Evolutionary conservation across 2,797 vertebrate species (phyloP).

Genomic region (Phoeniculus purpureus): DNA sequence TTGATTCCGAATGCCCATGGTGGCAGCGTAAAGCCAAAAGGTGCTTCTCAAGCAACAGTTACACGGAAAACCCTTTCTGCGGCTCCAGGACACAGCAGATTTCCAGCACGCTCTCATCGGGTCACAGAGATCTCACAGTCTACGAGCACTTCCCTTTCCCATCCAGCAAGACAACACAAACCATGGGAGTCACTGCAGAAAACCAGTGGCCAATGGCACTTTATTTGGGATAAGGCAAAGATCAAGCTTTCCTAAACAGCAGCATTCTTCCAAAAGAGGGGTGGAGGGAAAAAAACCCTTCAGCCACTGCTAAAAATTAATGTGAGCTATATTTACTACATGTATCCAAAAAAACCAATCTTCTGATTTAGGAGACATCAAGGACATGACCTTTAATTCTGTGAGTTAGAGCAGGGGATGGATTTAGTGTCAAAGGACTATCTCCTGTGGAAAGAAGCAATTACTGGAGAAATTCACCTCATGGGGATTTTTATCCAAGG

Average conservation of each 20-base stretch:
- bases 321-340: background rate
- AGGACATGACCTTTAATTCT: background rate
- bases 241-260: background rate
- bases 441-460: constrained; percentile 12
- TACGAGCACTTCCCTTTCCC: background rate
- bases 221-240: background rate
- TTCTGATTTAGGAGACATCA: background rate
- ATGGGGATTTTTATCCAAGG: constrained; percentile 3
- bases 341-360: background rate
- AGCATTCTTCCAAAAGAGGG: background rate
- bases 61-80: background rate
- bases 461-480: background rate
- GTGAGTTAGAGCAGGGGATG: background rate
- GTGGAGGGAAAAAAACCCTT: background rate
- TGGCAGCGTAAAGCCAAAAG: accelerated
- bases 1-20: accelerated
- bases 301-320: background rate
- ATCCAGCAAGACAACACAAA: background rate
- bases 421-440: background rate
- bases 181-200: background rate
- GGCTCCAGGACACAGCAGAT: background rate
- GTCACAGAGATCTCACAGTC: accelerated
- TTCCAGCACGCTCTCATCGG: background rate
- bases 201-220: accelerated
- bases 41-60: accelerated